Percentiles rank a stretch among this genome's conserved stretches.
Evolutionary conservation across 2,797 vertebrate species (phyloP).

Genomic region (Podarcis lilfordi): DNA sequence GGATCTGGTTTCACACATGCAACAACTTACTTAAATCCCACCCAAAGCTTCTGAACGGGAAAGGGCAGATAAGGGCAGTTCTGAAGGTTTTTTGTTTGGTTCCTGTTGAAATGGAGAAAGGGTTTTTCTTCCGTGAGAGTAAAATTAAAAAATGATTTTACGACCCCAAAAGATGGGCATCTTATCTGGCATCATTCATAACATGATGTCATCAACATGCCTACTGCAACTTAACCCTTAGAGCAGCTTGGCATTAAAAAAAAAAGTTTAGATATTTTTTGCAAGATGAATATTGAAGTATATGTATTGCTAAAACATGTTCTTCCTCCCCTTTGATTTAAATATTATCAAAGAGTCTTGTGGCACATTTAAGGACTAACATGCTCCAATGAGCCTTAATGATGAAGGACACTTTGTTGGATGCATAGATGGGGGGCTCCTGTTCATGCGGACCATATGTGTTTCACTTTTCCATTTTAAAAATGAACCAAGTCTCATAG

Average conservation of each 20-base stretch:
- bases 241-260: background rate
- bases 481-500: background rate
- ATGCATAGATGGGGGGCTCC: too few species aligned
- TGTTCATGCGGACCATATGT: background rate
- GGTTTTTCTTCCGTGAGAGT: background rate
- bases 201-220: too few species aligned
- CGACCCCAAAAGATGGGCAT: background rate
- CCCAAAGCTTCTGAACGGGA: background rate
- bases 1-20: too few species aligned
- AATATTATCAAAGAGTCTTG: too few species aligned
- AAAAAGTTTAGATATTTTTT: background rate
- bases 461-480: background rate
- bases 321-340: too few species aligned
- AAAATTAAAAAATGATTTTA: background rate
- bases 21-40: too few species aligned
- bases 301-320: background rate
- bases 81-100: background rate
- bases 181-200: background rate
- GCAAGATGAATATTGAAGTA: background rate
- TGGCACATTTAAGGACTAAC: too few species aligned
- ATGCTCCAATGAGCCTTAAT: too few species aligned
- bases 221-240: background rate
- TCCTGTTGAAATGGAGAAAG: background rate
- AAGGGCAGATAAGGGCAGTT: background rate
- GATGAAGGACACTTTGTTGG: too few species aligned